Conservation (phyloP, 1,140 invertebrate genomes). For the Camponotus vicinus region DNA sequence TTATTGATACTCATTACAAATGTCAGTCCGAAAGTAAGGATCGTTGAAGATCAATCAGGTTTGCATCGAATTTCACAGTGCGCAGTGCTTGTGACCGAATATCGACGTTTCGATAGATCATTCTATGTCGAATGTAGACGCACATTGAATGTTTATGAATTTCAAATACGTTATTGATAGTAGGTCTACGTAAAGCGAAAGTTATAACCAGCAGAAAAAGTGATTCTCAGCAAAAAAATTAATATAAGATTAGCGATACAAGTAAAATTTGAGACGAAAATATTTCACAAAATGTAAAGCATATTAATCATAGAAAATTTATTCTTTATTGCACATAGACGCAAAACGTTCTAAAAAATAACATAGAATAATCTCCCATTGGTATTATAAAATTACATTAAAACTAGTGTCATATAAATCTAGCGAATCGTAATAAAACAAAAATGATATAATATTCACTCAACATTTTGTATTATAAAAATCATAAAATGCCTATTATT, state of each 20-base stretch:
- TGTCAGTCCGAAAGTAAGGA: slow-evolving; percentile 23
- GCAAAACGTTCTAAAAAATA: background rate
- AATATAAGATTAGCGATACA: background rate
- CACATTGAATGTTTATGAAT: slow-evolving; percentile 72
- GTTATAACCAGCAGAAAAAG: background rate
- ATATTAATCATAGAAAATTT: too few relatives aligned
- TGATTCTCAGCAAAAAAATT: background rate
- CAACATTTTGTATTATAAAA: background rate
- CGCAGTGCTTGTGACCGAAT: slow-evolving; percentile 59
- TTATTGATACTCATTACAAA: slow-evolving; percentile 64
- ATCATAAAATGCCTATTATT: background rate
- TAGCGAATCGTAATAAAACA: background rate
- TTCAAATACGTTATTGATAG: slow-evolving; percentile 65
- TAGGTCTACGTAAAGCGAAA: slow-evolving; percentile 12
- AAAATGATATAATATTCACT: background rate
- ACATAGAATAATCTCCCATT: background rate
- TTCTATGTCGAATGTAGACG: slow-evolving; percentile 63
- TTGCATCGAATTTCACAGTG: slow-evolving; percentile 38
- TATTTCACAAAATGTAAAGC: background rate
- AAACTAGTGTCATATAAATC: background rate
- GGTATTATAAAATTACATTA: background rate
- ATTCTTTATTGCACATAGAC: background rate
- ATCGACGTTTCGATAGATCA: slow-evolving; percentile 74
- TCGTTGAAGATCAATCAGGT: slow-evolving; percentile 49
- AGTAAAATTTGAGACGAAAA: background rate